phyloP scores from a whole-genome alignment of 2,113 vertebrate species.

The Atherinomorus stipes region DNA sequence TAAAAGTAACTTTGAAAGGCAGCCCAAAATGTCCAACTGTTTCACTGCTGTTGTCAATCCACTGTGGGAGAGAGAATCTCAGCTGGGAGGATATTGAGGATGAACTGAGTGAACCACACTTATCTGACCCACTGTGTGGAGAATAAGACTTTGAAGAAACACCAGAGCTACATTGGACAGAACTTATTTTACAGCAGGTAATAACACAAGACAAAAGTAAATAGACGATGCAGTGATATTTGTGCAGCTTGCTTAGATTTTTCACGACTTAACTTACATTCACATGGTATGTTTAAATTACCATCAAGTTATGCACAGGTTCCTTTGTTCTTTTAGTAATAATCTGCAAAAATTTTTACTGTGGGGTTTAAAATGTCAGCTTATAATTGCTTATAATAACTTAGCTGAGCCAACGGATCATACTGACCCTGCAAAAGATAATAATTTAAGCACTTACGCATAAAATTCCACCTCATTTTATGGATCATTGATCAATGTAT shows the following conservation, averaged over 20 bases:
- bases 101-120: conserved; percentile 33
- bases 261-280: conserved; percentile 43
- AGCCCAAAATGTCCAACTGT: conserved; percentile 33
- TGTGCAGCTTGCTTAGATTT: conserved; percentile 20
- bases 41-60: conserved; percentile 29
- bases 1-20: conserved; percentile 49
- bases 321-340: conserved; percentile 2
- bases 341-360: conserved; percentile 39
- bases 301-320: conserved; percentile 23
- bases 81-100: not conserved
- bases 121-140: not conserved
- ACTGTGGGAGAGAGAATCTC: conserved; percentile 21
- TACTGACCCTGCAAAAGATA: not conserved
- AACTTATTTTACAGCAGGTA: conserved; percentile 32
- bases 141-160: not conserved
- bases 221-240: conserved; percentile 41
- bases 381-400: conserved; percentile 11
- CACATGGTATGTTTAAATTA: conserved; percentile 32
- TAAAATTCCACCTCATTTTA: not conserved
- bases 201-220: conserved; percentile 26
- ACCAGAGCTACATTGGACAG: not conserved
- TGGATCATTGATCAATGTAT: conserved; percentile 4
- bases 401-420: not conserved
- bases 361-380: conserved; percentile 23
- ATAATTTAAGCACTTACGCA: not conserved